Evolutionary conservation across 2,113 vertebrate genomes (phyloP).

Genomic region (Acinonyx jubatus): DNA sequence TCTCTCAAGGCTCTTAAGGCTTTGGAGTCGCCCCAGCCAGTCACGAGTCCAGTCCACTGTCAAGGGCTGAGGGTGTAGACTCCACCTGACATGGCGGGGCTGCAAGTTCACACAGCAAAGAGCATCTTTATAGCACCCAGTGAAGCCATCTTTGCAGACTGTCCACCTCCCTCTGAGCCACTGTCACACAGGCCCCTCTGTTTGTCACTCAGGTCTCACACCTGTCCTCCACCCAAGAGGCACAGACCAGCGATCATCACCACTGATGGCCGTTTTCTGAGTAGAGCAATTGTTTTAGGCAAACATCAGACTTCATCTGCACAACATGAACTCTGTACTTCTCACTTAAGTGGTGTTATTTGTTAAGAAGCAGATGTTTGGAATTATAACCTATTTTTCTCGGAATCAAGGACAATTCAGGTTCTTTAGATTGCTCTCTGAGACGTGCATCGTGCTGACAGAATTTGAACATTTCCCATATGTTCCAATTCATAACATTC

Average conservation of each 20-base stretch:
- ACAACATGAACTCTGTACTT: neutral
- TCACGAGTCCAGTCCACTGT: accelerated
- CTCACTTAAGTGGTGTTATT: neutral
- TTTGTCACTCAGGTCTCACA: accelerated
- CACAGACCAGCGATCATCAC: accelerated
- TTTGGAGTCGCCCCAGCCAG: accelerated
- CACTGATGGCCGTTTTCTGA: accelerated
- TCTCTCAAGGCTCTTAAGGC: accelerated
- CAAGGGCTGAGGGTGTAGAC: accelerated
- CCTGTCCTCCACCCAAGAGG: accelerated
- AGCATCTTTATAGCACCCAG: accelerated
- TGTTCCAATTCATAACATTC: neutral
- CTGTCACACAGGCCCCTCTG: accelerated
- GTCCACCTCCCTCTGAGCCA: accelerated
- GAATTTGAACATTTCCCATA: neutral
- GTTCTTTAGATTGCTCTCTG: neutral
- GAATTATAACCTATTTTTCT: conserved; percentile 26
- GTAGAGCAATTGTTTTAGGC: neutral
- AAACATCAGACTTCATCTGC: neutral
- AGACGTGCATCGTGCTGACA: neutral
- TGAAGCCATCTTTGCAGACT: accelerated
- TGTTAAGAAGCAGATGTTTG: conserved; percentile 40
- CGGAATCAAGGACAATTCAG: neutral
- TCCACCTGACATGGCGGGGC: accelerated
- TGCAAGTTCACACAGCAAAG: accelerated